Percentiles rank a stretch among this genome's conserved stretches.
These are phyloP conservation scores for Imbricaverruca yamaguchii DNA, from an alignment of 2,888 invertebrate species.

Conservation along the genomic window DNA sequence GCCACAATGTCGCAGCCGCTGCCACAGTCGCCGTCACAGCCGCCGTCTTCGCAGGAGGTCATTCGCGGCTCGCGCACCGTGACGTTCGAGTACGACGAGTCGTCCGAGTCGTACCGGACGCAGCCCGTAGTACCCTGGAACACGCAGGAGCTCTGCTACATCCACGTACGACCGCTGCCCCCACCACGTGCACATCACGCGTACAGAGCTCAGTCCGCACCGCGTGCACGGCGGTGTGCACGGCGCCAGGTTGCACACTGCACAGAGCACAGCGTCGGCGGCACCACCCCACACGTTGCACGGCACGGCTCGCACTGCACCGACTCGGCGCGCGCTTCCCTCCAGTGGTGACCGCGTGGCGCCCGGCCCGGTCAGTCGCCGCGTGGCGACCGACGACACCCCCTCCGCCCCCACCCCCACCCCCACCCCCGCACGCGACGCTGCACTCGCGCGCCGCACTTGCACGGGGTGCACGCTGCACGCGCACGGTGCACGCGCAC, in stretches of 20 bases:
- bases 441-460: not conserved
- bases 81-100: not conserved
- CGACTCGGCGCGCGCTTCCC: too few relatives aligned
- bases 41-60: not conserved
- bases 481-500: not conserved
- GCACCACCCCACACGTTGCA: too few relatives aligned
- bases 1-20: not conserved
- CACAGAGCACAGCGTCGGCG: too few relatives aligned
- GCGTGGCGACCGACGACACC: too few relatives aligned
- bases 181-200: not conserved
- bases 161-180: slow-evolving; percentile 37
- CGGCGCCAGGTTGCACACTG: too few relatives aligned
- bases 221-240: too few relatives aligned
- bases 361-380: too few relatives aligned
- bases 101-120: not conserved
- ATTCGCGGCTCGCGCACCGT: slow-evolving; percentile 7
- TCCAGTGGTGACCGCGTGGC: too few relatives aligned
- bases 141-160: slow-evolving; percentile 42
- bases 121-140: slow-evolving; percentile 34
- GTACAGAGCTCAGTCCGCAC: too few relatives aligned
- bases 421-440: not conserved
- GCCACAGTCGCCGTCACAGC: not conserved
- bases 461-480: not conserved
- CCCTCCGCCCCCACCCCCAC: too few relatives aligned
- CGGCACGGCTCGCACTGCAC: too few relatives aligned